Evolutionary conservation across 2,888 invertebrate genomes (phyloP), one percentile per base, ranked within the genome.

Genomic region (Nyleta sp.): DNA sequence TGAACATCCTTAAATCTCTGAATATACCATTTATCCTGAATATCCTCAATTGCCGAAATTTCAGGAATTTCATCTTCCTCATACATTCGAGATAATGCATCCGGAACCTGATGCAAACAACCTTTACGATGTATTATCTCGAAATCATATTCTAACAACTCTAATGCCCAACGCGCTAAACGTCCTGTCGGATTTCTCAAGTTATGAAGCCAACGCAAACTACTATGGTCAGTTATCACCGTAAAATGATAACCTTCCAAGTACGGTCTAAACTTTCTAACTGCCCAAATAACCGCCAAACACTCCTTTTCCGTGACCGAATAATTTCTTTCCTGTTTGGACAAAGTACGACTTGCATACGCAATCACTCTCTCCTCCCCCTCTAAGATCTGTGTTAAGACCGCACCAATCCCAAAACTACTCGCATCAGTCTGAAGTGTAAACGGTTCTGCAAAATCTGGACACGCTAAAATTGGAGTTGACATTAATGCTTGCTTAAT

Each of bases 241-340:
- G n/a, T n/a, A n/a, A n/a, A 81, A 3, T 71, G 59, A 33, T 76
- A 80, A 1, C 82, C 80, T n/a, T 82, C 82, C 5, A 82, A 46
- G 13, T 80, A 82, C 1, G 53, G 44, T 2, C 78, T 24, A 7
- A 82, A 80, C 8, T 80, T 76, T 2, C 62, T 18, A 0, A 77
- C 53, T 0, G 74, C 46, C 76, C 74, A 78, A 3, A 81, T 13
- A 1, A 80, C n/a, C n/a, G n/a, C n/a, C n/a, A n/a, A n/a, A n/a
- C n/a, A n/a, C n/a, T n/a, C n/a, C n/a, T n/a, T n/a, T 64, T 83
- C 80, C 0, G 84, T 82, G 2, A 76, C 80, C 0, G 81, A 73
- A 20, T 82, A 84, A 20, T 81, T 82, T 10, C 65, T 33, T 40
- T 84, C 84, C 0, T 79, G 31, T 5, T 65, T 64, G 0, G 48